Percentiles rank a stretch among this genome's conserved stretches.
Evolutionary conservation across 2,113 vertebrate genomes (phyloP).

Genomic region (Calidris pugnax): DNA sequence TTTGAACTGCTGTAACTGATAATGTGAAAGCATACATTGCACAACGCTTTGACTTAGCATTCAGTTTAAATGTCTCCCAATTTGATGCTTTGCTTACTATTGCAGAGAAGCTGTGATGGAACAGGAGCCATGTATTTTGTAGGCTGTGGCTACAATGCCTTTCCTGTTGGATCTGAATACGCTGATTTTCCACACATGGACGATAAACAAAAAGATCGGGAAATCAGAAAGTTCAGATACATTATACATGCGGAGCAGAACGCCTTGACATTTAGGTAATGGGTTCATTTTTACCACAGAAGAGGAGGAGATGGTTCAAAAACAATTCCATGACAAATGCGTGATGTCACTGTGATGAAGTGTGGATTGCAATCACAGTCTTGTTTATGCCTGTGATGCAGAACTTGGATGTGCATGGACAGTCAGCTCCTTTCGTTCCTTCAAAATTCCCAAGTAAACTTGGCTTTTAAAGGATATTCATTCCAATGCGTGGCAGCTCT

Average conservation of each 20-base stretch:
- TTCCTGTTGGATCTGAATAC: slow-evolving; percentile 90
- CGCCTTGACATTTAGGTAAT: slow-evolving; percentile 93
- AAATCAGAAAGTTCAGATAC: slow-evolving; percentile 92
- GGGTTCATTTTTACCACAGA: background rate
- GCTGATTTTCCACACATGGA: slow-evolving; percentile 96
- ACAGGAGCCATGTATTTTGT: slow-evolving; percentile 86
- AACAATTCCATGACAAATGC: background rate
- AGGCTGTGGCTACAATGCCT: slow-evolving; percentile 95
- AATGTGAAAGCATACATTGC: background rate
- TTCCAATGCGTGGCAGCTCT: background rate
- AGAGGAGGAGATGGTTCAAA: background rate
- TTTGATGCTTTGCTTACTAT: slow-evolving; percentile 26
- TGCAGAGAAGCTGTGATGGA: slow-evolving; percentile 82
- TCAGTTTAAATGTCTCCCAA: background rate
- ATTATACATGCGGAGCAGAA: slow-evolving; percentile 96
- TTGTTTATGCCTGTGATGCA: background rate
- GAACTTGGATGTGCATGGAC: background rate
- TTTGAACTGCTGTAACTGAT: background rate
- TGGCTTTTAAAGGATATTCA: background rate
- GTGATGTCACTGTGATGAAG: background rate
- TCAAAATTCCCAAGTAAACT: background rate
- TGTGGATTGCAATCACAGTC: background rate
- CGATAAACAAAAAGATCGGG: slow-evolving; percentile 87
- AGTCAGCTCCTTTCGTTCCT: background rate
- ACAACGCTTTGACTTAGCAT: background rate